phyloP scores from a whole-genome alignment of 1,140 invertebrate species.

The Subanguina moxae region DNA sequence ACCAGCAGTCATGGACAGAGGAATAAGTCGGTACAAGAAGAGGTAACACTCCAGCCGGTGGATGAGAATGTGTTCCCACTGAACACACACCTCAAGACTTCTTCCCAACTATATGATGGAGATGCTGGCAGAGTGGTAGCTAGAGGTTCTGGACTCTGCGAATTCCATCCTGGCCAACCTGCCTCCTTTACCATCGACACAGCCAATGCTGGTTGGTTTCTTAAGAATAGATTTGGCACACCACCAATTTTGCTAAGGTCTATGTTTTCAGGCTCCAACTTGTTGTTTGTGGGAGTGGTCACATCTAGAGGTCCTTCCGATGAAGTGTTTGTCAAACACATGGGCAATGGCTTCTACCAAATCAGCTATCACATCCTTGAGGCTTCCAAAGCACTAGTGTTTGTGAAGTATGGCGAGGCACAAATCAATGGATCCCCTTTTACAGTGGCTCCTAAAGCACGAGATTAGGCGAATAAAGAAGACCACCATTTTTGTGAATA shows the following conservation, averaged over 20 bases:
- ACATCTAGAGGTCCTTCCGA: constrained; percentile 92
- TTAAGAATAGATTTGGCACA: background rate
- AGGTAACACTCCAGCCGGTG: background rate
- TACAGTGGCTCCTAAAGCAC: constrained; percentile 21
- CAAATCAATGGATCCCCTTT: constrained; percentile 40
- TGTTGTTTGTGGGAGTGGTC: constrained; percentile 86
- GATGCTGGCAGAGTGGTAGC: constrained; percentile 20
- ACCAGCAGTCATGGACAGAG: background rate
- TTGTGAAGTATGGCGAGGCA: constrained; percentile 38
- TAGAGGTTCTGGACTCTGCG: constrained; percentile 19
- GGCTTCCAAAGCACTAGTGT: constrained; percentile 18
- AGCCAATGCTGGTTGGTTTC: constrained; percentile 67
- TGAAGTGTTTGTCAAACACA: constrained; percentile 86
- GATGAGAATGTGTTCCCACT: background rate
- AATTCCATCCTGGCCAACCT: constrained; percentile 27
- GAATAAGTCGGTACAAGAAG: background rate
- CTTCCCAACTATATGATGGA: constrained; percentile 10
- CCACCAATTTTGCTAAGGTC: background rate
- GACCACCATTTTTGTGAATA: too few relatives aligned
- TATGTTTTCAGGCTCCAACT: constrained; percentile 65
- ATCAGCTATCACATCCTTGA: constrained; percentile 34
- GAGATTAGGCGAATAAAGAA: too few relatives aligned
- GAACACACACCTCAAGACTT: too few relatives aligned
- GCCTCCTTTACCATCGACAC: constrained; percentile 34
- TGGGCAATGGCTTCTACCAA: constrained; percentile 77